Base-by-base conservation (phyloP, 2,113 vertebrate species). In the Coreoperca whiteheadi region DNA sequence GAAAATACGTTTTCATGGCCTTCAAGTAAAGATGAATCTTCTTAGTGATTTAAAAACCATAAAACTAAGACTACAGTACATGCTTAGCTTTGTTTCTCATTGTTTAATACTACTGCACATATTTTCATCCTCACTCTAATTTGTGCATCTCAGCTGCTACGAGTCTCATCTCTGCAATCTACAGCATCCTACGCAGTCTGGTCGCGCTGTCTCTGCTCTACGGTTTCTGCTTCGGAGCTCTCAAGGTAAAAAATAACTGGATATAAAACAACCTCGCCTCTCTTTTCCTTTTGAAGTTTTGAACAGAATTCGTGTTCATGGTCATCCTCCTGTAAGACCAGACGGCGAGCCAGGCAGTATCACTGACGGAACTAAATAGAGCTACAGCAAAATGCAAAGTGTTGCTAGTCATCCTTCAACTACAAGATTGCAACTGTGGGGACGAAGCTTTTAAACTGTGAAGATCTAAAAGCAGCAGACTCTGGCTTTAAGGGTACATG, bases 201-300 rank as follows among this genome's bases (percentile, higher is more conserved):
- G 57, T 94, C 0, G 95, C 95, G 8, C 89, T 97, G 0, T 87
- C 93, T 39, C 91, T 97, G 68, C 96, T 99, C 0, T 97, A 98
- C 1, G 94, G 93, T 3, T 96, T 99, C 90, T 99, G 98, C 94
- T 97, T 98, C 73, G 96, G 95, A 8, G 96, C 98, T 11, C 96
- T 99, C 80, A 99, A 97, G 97, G 98, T 99, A 84, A 28, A 56
- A 54, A 68, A 37, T 2, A 64, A 39, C 56, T 41, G 25, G 8
- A 50, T 25, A 1, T 10, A 20, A 80, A 68, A 61, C 7, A 50
- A 56, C 34, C 28, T 20, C 6, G 69, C 46, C 46, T 48, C 41
- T 34, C 41, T 34, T 34, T 2, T 12, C 46, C 51, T 53, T n/a
- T n/a, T 59, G 18, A 64, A 66, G 56, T 50, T 48, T 73, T 70